These are phyloP conservation scores for Leucophenga varia DNA, from an alignment of 1,140 invertebrate species.

Conservation along the genomic window DNA sequence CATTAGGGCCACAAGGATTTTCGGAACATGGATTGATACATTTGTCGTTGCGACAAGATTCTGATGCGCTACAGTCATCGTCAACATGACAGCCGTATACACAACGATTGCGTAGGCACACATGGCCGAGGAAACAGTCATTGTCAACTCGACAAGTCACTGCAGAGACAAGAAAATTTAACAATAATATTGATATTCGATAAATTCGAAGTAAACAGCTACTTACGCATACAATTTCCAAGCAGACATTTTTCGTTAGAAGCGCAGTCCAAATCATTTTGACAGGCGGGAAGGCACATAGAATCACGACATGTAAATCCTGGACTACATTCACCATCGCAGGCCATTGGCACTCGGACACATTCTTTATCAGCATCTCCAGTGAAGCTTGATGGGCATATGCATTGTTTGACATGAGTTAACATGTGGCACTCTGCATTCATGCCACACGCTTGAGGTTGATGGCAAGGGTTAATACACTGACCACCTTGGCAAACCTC, in stretches of 20 bases:
- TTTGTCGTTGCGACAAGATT: constrained; percentile 76
- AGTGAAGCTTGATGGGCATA: constrained; percentile 81
- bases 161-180: constrained; percentile 46
- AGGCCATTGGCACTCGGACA: constrained; percentile 79
- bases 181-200: neutral
- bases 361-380: constrained; percentile 83
- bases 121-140: constrained; percentile 88
- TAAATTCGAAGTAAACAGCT: constrained; percentile 1
- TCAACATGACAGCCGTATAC: constrained; percentile 82
- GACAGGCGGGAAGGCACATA: constrained; percentile 75
- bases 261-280: constrained; percentile 81
- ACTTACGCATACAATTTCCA: constrained; percentile 77
- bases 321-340: constrained; percentile 69
- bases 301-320: constrained; percentile 74
- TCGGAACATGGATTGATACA: constrained; percentile 77
- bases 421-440: constrained; percentile 80
- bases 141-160: constrained; percentile 87
- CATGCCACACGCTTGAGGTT: constrained; percentile 78
- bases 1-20: constrained; percentile 81
- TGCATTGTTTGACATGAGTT: constrained; percentile 77
- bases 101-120: constrained; percentile 82
- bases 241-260: constrained; percentile 85
- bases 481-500: constrained; percentile 82
- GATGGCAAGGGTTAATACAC: constrained; percentile 80
- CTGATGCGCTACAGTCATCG: constrained; percentile 80